Evolutionary conservation across 2,888 invertebrate species (phyloP), one percentile per base, ranked within the genome.

Genomic region (Scotopteryx bipunctaria): DNA sequence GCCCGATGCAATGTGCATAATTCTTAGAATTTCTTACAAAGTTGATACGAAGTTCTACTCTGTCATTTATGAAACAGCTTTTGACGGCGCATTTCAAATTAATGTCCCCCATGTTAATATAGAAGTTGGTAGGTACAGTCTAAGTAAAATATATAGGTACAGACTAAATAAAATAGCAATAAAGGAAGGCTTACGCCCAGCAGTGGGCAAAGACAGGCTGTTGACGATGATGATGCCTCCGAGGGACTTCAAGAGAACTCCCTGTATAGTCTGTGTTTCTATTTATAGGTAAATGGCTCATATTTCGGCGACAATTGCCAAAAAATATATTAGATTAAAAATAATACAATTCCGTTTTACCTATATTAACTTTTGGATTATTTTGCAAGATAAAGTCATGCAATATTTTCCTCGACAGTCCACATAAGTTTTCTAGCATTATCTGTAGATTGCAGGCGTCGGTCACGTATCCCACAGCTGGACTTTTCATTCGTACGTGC

Each of bases 401-500:
- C 4, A 42, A 33, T 23, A 29, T 36, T 44, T 19, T 3, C 44
- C 36, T 14, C n/a, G 36, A 36, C 27, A 44, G 44, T 44, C 17
- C 44, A 36, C 25, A 5, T 15, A 37, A 21, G 29, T 46, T 46
- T 36, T 46, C 36, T 46, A 49, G 48, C 41, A 73, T 73, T 75
- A 71, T 51, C 56, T 60, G 54, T 63, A 68, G 66, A 75, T 76
- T 73, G 63, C 64, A 69, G 72, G 66, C 64, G 58, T 64, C 48
- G 64, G 72, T 81, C 83, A 84, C 82, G 83, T 83, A 75, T 59
- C 45, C 48, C 53, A 58, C 66, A 63, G 73, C 64, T 69, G 72
- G 64, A 73, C 73, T 78, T 71, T 79, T 76, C 76, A 82, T 81
- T 76, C 77, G 68, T 73, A 83, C 83, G 83, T 84, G 83, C 69